Evolutionary conservation across 2,888 invertebrate species (phyloP).

Genomic region (Agonopterix alstromeriana): DNA sequence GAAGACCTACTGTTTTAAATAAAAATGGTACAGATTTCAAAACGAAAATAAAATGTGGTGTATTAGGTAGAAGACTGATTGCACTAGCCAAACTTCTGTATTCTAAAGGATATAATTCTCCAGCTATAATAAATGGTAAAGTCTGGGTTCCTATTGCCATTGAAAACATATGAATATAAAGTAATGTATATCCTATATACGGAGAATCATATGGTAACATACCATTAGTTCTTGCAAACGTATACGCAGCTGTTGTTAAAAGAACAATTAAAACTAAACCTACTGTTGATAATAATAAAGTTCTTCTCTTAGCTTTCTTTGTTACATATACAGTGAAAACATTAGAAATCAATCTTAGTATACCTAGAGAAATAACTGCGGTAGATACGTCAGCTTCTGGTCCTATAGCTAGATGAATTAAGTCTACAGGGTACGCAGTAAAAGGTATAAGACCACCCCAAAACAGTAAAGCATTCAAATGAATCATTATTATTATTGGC

Average conservation of each 20-base stretch:
- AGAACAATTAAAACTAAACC: constrained; percentile 37
- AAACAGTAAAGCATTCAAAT: constrained; percentile 43
- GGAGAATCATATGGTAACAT: constrained; percentile 34
- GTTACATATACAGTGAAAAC: constrained; percentile 45
- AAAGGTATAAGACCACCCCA: constrained; percentile 50
- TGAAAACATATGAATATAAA: constrained; percentile 65
- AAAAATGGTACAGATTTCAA: constrained; percentile 49
- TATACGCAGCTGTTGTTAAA: constrained; percentile 37
- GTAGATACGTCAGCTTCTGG: constrained; percentile 33
- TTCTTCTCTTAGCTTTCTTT: constrained; percentile 47
- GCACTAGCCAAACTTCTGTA: constrained; percentile 76
- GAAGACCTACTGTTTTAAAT: constrained; percentile 33
- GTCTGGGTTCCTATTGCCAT: constrained; percentile 77
- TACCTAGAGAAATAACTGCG: constrained; percentile 46
- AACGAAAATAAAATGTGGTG: constrained; percentile 41
- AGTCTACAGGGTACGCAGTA: constrained; percentile 42
- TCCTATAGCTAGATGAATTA: constrained; percentile 44
- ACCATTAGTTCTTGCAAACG: constrained; percentile 27
- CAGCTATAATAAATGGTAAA: constrained; percentile 81
- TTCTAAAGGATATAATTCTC: constrained; percentile 80
- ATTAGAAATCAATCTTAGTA: constrained; percentile 50
- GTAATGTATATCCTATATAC: constrained; percentile 33
- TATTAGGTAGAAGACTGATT: constrained; percentile 44
- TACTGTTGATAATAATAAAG: constrained; percentile 39
- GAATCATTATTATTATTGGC: constrained; percentile 50